These are phyloP conservation scores for Agriopis marginaria DNA, from an alignment of 2,888 invertebrate species.

Conservation along the genomic window DNA sequence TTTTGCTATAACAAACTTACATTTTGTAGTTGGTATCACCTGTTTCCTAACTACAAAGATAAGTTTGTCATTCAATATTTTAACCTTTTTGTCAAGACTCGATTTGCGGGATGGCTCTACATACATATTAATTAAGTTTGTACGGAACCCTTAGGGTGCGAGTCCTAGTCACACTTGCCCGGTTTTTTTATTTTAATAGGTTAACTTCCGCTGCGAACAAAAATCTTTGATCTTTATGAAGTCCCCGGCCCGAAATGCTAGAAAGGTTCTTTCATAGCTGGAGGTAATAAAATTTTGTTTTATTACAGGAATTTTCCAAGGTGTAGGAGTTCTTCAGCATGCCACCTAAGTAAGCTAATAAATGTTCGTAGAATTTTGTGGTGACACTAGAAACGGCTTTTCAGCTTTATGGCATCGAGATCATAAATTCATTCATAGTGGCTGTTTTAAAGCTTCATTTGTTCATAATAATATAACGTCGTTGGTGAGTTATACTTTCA, in stretches of 20 bases:
- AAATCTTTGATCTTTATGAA: slow-evolving; percentile 32
- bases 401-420: slow-evolving; percentile 26
- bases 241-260: slow-evolving; percentile 18
- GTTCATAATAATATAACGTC: slow-evolving; percentile 12
- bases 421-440: slow-evolving; percentile 29
- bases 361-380: slow-evolving; percentile 49
- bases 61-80: no score
- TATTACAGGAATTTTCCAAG: slow-evolving; percentile 79
- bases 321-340: slow-evolving; percentile 76
- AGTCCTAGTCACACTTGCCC: no score
- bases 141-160: no score
- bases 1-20: no score
- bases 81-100: no score
- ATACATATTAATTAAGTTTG: no score
- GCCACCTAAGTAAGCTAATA: slow-evolving; percentile 82
- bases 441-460: slow-evolving; percentile 30
- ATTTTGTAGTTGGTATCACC: no score
- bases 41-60: no score
- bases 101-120: no score
- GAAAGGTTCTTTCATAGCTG: slow-evolving; percentile 21
- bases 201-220: slow-evolving; percentile 14
- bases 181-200: slow-evolving; percentile 10
- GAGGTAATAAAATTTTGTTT: slow-evolving; percentile 65
- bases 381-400: slow-evolving; percentile 31
- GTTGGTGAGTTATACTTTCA: slow-evolving; percentile 11